Percentiles rank a stretch among this genome's conserved stretches.
phyloP scores from a whole-genome alignment of 2,797 vertebrate genomes.

The Melanitta fusca region DNA sequence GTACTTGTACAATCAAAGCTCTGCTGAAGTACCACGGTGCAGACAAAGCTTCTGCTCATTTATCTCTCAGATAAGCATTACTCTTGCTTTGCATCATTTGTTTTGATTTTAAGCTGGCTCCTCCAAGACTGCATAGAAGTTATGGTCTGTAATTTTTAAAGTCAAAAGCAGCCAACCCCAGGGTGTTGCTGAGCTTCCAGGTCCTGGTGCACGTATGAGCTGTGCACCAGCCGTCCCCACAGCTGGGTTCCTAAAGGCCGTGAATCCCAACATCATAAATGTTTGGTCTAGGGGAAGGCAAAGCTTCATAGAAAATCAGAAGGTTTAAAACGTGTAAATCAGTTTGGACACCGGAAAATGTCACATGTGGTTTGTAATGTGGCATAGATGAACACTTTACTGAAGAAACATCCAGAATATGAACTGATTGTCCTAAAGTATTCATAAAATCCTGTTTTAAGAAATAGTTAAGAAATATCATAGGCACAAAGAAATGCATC shows the following conservation, averaged over 20 bases:
- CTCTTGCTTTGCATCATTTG: not conserved
- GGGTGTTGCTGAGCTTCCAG: not conserved
- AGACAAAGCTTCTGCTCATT: not conserved
- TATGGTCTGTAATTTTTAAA: not conserved
- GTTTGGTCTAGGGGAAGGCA: not conserved
- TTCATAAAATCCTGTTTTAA: not conserved
- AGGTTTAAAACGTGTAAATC: not conserved
- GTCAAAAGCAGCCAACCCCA: not conserved
- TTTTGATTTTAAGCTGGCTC: not conserved
- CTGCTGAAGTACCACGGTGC: not conserved
- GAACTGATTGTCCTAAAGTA: not conserved
- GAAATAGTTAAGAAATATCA: not conserved
- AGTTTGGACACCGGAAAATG: not conserved
- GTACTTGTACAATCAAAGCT: not conserved
- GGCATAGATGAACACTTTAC: not conserved
- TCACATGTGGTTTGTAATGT: not conserved
- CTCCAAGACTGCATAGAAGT: not conserved
- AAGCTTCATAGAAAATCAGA: not conserved
- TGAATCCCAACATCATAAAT: not conserved
- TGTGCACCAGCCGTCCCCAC: too few relatives aligned
- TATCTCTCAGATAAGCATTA: not conserved
- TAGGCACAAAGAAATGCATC: not conserved
- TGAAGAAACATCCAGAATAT: not conserved
- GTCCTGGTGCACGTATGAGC: not conserved
- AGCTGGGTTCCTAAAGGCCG: not conserved